Evolutionary conservation across 2,888 invertebrate genomes (phyloP).

Genomic region (Platycnemis pennipes): DNA sequence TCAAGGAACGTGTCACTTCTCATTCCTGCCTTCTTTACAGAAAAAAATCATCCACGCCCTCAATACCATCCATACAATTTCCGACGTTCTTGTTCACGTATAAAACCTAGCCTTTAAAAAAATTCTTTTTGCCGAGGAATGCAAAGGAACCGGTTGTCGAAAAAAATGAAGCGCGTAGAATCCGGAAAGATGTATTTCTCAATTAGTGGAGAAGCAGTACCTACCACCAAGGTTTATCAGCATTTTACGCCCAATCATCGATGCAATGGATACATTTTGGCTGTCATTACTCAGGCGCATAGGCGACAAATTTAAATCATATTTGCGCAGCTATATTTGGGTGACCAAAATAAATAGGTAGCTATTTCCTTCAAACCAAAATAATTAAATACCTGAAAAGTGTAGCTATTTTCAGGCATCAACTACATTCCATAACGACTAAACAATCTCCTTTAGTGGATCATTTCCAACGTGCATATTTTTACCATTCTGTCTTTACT

Average conservation of each 20-base stretch:
- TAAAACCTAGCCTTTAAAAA: background rate
- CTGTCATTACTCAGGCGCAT: background rate
- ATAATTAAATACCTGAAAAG: too few relatives aligned
- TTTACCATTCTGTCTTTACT: too few relatives aligned
- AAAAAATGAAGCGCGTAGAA: background rate
- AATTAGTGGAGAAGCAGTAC: background rate
- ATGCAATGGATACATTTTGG: background rate
- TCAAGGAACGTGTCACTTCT: background rate
- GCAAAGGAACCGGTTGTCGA: background rate
- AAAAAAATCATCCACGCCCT: slow-evolving; percentile 12
- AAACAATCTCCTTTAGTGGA: too few relatives aligned
- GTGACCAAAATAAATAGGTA: too few relatives aligned
- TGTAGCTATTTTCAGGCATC: too few relatives aligned
- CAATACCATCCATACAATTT: background rate
- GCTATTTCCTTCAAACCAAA: too few relatives aligned
- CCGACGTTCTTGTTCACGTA: background rate
- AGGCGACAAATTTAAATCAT: background rate
- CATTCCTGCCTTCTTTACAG: background rate
- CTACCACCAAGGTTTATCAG: background rate
- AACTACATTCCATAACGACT: too few relatives aligned
- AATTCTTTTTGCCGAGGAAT: background rate
- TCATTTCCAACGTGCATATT: too few relatives aligned
- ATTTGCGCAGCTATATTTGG: background rate
- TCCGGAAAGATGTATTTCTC: background rate
- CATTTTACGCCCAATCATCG: background rate